Conservation (phyloP, 2,888 invertebrate species). For the Rhopalosiphum nymphaeae region DNA sequence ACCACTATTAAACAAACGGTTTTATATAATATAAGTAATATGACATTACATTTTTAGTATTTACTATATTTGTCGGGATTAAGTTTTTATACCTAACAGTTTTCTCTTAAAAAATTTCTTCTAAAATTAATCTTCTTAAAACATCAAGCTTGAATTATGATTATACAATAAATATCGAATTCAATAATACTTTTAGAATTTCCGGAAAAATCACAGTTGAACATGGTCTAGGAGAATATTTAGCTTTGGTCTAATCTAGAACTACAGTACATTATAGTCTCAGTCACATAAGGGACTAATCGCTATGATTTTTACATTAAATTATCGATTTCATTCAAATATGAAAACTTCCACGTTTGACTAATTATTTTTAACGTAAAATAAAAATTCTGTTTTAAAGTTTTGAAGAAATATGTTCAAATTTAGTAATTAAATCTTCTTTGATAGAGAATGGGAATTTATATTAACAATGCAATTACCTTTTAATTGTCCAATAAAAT, state of each 20-base stretch:
- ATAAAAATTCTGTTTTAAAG: neutral
- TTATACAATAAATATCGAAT: neutral
- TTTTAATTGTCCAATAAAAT: neutral
- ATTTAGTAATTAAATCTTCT: neutral
- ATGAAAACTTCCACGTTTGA: neutral
- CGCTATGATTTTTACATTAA: neutral
- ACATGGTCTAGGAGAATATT: neutral
- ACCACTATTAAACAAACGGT: neutral
- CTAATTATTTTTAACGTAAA: neutral
- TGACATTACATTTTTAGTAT: neutral
- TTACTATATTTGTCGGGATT: neutral
- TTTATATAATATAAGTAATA: neutral
- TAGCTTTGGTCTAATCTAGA: neutral
- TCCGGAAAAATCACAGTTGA: neutral
- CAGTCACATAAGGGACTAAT: neutral
- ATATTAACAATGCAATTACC: neutral
- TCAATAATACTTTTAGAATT: neutral
- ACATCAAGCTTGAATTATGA: neutral
- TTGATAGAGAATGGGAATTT: neutral
- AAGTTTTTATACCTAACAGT: neutral
- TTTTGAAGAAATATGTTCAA: neutral
- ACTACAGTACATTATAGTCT: neutral
- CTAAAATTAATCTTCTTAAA: neutral
- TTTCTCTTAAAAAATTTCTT: neutral
- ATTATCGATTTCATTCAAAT: neutral